Evolutionary conservation across 2,888 invertebrate species (phyloP).

Genomic region (Thymelicus sylvestris): DNA sequence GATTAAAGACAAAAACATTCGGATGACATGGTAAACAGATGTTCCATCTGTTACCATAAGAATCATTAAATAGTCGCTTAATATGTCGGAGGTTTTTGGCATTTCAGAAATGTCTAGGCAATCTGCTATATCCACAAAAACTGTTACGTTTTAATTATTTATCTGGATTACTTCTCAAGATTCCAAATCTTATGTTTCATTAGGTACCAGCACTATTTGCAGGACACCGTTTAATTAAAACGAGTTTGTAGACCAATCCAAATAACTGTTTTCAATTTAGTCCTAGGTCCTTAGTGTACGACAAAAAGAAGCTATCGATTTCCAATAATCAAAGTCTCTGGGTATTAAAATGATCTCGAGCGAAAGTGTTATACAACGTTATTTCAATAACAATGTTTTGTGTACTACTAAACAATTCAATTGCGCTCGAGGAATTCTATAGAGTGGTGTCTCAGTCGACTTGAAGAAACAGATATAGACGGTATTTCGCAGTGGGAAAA

Average conservation of each 20-base stretch:
- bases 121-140: too few species aligned
- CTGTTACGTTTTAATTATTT: too few species aligned
- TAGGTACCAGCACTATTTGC: too few species aligned
- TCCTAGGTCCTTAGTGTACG: neutral
- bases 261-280: slow-evolving; percentile 4
- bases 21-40: too few species aligned
- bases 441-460: neutral
- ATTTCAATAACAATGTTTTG: slow-evolving; percentile 10
- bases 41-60: too few species aligned
- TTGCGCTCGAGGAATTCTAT: neutral
- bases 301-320: slow-evolving; percentile 18
- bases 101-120: too few species aligned
- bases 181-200: too few species aligned
- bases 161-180: too few species aligned
- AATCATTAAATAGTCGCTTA: too few species aligned
- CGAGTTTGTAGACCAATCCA: slow-evolving; percentile 10
- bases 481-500: neutral
- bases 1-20: too few species aligned
- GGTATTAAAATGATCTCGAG: slow-evolving; percentile 11
- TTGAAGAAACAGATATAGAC: neutral
- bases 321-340: slow-evolving; percentile 7
- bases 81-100: too few species aligned
- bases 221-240: too few species aligned
- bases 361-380: neutral
- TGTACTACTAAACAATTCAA: neutral